A percentile compares a stretch with the other conserved stretches of the same genome.
Conservation (phyloP, 2,797 vertebrate genomes). For the Bovichtus diacanthus region DNA sequence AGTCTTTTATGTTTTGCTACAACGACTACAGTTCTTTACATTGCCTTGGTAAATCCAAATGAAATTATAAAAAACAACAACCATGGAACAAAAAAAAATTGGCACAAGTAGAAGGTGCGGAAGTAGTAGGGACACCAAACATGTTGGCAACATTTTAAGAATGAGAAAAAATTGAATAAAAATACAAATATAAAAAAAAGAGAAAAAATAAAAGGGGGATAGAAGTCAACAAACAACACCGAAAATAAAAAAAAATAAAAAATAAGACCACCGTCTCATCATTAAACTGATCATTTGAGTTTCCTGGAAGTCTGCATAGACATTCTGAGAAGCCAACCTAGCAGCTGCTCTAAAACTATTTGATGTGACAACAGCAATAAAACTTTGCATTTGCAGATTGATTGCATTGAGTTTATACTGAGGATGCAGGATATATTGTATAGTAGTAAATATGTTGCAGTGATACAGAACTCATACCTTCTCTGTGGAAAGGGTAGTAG, state of each 20-base stretch:
- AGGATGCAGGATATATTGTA: not conserved
- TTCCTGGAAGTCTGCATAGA: not conserved
- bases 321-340: not conserved
- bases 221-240: not conserved
- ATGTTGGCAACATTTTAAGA: no score
- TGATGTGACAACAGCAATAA: not conserved
- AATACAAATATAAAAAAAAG: not conserved
- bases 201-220: no score
- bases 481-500: conserved; percentile 98
- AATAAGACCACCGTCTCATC: no score
- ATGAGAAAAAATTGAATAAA: not conserved
- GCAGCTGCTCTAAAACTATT: not conserved
- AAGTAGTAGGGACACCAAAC: no score
- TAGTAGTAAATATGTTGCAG: not conserved
- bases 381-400: not conserved
- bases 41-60: not conserved
- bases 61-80: not conserved
- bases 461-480: conserved; percentile 83
- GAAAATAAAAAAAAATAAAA: no score
- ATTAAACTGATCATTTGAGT: no score
- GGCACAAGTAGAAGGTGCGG: not conserved
- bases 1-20: not conserved
- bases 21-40: not conserved
- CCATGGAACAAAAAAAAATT: not conserved
- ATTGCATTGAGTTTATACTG: not conserved